phyloP scores from a whole-genome alignment of 2,113 vertebrate species.

The Hemiprocne comata region DNA sequence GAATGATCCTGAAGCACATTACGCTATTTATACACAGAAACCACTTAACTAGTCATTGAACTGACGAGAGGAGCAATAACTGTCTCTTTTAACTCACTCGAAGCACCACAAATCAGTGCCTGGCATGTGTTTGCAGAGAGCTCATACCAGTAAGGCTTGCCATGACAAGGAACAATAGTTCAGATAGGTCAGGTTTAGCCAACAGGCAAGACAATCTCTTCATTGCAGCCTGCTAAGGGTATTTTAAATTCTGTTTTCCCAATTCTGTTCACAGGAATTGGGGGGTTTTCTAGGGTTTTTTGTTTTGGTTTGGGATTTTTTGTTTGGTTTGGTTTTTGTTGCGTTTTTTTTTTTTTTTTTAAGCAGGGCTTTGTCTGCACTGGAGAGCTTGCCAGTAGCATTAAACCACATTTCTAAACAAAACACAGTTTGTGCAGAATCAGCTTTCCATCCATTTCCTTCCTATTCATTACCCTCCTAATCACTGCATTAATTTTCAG shows the following conservation, averaged over 20 bases:
- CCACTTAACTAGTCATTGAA: conserved; percentile 57
- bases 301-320: too few relatives aligned
- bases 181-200: not conserved
- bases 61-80: conserved; percentile 28
- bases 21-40: conserved; percentile 54
- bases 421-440: not conserved
- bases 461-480: not conserved
- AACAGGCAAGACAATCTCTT: not conserved
- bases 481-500: not conserved
- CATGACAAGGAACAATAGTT: not conserved
- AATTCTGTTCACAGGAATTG: not conserved
- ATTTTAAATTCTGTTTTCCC: not conserved
- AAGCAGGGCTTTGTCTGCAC: not conserved
- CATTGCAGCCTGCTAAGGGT: not conserved
- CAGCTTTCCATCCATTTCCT: conserved; percentile 27
- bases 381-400: not conserved
- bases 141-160: not conserved
- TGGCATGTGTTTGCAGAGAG: not conserved
- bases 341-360: not conserved
- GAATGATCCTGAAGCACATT: conserved; percentile 29
- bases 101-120: conserved; percentile 15
- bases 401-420: not conserved
- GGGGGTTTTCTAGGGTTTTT: not conserved
- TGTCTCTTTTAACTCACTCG: not conserved
- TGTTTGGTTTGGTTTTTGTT: too few relatives aligned